These are phyloP conservation scores for Sterna hirundo DNA, from an alignment of 2,113 vertebrate species.

Conservation along the genomic window DNA sequence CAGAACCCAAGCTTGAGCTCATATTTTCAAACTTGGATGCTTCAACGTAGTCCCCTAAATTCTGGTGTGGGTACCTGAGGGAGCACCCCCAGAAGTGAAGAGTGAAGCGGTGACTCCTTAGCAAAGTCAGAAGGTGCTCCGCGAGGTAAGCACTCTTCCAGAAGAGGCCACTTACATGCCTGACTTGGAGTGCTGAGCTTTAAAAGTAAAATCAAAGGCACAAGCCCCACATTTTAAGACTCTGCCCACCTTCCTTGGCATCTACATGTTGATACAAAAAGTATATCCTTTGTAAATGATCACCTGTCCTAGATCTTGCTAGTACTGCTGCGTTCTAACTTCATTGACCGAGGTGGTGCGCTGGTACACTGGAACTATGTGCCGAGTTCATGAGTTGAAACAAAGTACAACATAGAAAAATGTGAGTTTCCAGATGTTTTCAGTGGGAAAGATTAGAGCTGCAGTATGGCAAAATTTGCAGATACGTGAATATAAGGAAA, in stretches of 20 bases:
- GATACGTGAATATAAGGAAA: neutral
- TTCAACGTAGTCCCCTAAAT: neutral
- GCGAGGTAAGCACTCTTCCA: neutral
- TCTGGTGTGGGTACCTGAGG: neutral
- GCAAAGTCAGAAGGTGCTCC: neutral
- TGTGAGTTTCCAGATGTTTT: neutral
- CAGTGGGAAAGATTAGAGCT: neutral
- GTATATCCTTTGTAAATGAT: neutral
- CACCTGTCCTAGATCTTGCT: neutral
- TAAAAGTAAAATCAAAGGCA: neutral
- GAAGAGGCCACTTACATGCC: neutral
- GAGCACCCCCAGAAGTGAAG: neutral
- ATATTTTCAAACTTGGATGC: neutral
- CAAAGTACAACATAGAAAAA: neutral
- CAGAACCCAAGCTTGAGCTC: neutral
- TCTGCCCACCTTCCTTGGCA: neutral
- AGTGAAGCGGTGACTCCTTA: neutral
- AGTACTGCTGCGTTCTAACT: neutral
- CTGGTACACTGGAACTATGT: neutral
- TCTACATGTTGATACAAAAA: neutral
- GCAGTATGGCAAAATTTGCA: neutral
- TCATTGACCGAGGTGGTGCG: rapidly evolving
- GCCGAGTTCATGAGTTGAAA: neutral
- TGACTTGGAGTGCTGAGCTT: neutral
- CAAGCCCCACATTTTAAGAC: neutral